Percentiles rank a stretch among this genome's conserved stretches.
Conservation (phyloP, 2,113 vertebrate genomes). For the Tamias sibiricus region DNA sequence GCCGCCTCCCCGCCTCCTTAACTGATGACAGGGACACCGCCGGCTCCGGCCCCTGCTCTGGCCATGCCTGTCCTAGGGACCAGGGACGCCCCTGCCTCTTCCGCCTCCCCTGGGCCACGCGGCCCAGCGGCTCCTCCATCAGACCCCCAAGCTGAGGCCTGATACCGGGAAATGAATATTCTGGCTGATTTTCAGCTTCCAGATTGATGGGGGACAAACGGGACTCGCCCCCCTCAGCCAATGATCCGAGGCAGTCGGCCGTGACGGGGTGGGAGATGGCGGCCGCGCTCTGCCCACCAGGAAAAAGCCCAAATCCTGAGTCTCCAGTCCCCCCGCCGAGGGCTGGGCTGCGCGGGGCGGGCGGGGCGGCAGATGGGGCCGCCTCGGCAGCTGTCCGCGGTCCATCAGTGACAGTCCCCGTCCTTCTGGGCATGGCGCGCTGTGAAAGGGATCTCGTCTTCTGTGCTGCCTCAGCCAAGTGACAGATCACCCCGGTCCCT, state of each 20-base stretch:
- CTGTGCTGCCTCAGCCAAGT: not conserved
- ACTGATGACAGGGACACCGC: not conserved
- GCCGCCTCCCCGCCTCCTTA: not conserved
- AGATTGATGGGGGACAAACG: slow-evolving; percentile 74
- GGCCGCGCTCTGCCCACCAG: not conserved
- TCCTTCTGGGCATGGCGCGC: fast-evolving
- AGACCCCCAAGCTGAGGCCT: not conserved
- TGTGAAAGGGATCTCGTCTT: not conserved
- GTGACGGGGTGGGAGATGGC: slow-evolving; percentile 71
- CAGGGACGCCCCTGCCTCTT: not conserved
- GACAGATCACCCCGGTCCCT: not conserved
- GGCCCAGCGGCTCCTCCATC: not conserved
- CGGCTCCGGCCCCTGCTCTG: not conserved
- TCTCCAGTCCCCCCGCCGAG: not conserved
- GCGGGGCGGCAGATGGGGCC: not conserved
- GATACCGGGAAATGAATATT: slow-evolving; percentile 64
- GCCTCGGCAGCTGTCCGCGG: fast-evolving
- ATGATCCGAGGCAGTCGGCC: slow-evolving; percentile 81
- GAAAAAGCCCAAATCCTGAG: not conserved
- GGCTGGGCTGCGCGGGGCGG: not conserved
- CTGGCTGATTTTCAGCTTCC: slow-evolving; percentile 77
- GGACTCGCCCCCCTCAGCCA: slow-evolving; percentile 75
- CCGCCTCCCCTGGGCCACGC: not conserved
- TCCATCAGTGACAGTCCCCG: not conserved
- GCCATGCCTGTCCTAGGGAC: fast-evolving